These are phyloP conservation scores for Halcyon smyrnensis DNA, from an alignment of 2,797 vertebrate species.

Conservation along the genomic window DNA sequence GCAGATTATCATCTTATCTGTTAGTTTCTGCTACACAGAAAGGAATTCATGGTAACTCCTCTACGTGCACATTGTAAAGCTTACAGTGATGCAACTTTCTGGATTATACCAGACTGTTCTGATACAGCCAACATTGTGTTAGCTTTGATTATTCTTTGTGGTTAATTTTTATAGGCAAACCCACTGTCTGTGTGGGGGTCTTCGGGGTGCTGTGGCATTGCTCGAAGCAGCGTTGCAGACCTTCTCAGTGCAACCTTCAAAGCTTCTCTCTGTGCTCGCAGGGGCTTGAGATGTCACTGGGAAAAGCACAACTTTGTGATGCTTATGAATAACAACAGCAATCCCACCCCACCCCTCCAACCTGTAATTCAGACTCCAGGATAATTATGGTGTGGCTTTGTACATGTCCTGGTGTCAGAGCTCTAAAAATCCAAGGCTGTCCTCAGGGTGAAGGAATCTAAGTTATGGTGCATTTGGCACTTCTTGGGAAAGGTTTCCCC, in stretches of 20 bases:
- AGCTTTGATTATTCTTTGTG: not conserved
- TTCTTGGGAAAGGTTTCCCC: not conserved
- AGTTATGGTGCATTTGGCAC: not conserved
- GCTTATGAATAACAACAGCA: not conserved
- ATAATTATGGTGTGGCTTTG: not conserved
- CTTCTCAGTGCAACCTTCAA: not conserved
- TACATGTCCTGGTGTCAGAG: not conserved
- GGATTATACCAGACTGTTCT: not conserved
- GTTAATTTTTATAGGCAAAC: not conserved
- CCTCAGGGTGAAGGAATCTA: not conserved
- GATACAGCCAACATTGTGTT: not conserved
- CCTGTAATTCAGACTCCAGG: not conserved
- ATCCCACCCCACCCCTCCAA: not conserved
- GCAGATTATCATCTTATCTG: not conserved
- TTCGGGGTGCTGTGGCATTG: not conserved
- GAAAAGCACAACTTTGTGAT: not conserved
- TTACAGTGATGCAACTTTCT: not conserved
- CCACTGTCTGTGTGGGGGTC: not conserved
- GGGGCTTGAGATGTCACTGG: not conserved
- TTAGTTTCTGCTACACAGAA: not conserved
- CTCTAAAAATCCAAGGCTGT: not conserved
- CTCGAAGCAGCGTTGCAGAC: not conserved
- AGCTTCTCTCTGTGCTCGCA: not conserved
- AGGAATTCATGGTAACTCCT: not conserved
- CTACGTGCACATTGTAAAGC: not conserved